Percentiles rank a stretch among this genome's conserved stretches.
phyloP scores from a whole-genome alignment of 2,797 vertebrate genomes.

The Microctenopoma stevenorrisi region DNA sequence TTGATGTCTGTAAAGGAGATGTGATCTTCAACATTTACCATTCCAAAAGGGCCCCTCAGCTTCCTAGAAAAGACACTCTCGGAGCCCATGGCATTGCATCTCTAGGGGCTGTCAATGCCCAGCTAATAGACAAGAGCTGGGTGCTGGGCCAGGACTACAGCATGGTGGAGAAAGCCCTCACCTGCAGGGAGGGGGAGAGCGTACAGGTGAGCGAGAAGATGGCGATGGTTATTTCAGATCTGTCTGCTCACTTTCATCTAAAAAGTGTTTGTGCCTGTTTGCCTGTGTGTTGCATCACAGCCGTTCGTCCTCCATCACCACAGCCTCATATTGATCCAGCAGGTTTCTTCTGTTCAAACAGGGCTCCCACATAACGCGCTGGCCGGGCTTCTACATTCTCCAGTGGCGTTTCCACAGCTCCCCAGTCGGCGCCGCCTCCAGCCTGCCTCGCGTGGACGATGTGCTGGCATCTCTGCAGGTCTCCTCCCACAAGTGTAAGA shows the following conservation, averaged over 20 bases:
- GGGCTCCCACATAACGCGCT: conserved; percentile 95
- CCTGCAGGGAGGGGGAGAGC: conserved; percentile 93
- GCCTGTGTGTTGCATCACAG: not conserved
- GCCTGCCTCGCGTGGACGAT: conserved; percentile 92
- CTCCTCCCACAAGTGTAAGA: conserved; percentile 96
- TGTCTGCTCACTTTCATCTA: not conserved
- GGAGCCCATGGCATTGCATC: conserved; percentile 86
- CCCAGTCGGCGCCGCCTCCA: conserved; percentile 88
- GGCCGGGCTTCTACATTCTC: conserved; percentile 97
- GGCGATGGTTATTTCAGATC: not conserved
- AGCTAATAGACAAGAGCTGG: conserved; percentile 92
- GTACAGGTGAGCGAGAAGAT: conserved; percentile 86
- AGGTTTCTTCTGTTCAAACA: conserved; percentile 58
- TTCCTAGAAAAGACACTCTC: conserved; percentile 86
- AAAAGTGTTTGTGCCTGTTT: not conserved
- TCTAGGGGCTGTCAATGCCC: conserved; percentile 85
- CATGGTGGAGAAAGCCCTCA: conserved; percentile 91
- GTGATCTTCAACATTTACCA: conserved; percentile 95
- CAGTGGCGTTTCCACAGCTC: conserved; percentile 93
- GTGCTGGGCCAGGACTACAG: conserved; percentile 94
- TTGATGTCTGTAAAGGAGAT: conserved; percentile 95
- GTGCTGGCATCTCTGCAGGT: conserved; percentile 95
- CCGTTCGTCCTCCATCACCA: not conserved
- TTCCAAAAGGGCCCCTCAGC: conserved; percentile 89
- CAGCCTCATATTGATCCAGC: not conserved